Base-by-base conservation (phyloP, 2,888 invertebrate species). In the Papilio demoleus region DNA sequence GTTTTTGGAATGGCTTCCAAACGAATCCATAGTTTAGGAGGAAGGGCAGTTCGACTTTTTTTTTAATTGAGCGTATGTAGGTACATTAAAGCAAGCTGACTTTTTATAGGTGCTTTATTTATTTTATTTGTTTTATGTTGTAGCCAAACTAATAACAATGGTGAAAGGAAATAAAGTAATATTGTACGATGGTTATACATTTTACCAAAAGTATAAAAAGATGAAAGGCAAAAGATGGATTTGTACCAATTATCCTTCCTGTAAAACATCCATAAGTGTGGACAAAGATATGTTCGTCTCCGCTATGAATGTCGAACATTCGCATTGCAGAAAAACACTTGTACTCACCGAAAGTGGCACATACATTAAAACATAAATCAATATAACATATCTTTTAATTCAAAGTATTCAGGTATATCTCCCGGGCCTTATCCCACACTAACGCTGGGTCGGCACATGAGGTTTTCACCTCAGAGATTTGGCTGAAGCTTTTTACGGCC, bases 81-180 rank as follows among this genome's bases (percentile, higher is more conserved):
- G 31, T 31, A 31, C 31, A 4, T 3, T 31, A 31, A 3, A 31
- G 3, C 14, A 1, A 9, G 12, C 14, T n/a, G 12, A n/a, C 14
- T 38, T 38, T 38, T n/a, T 9, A 14, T 38, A 38, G 14, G 4
- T 38, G 14, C 14, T 47, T 47, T 12, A 9, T 22, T 11, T 47
- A 47, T 8, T 50, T 27, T n/a, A n/a, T n/a, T 50, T 50, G 11
- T 45, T 2, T 19, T 2, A n/a, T 9, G 27, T 74, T 75, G 17
- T 72, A 75, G 73, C 72, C 5, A 58, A 68, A 68, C 64, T 75
- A 19, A 73, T 81, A 56, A 77, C 74, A 6, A 78, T 81, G 75
- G 5, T 65, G 6, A 76, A 77, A 4, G 78, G 77, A 0, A 79
- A 77, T 17, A 71, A 65, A 1, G 62, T 73, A 60, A 58, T 78